Base-by-base conservation (phyloP, 2,113 vertebrate genomes). In the Pangasianodon hypophthalmus region DNA sequence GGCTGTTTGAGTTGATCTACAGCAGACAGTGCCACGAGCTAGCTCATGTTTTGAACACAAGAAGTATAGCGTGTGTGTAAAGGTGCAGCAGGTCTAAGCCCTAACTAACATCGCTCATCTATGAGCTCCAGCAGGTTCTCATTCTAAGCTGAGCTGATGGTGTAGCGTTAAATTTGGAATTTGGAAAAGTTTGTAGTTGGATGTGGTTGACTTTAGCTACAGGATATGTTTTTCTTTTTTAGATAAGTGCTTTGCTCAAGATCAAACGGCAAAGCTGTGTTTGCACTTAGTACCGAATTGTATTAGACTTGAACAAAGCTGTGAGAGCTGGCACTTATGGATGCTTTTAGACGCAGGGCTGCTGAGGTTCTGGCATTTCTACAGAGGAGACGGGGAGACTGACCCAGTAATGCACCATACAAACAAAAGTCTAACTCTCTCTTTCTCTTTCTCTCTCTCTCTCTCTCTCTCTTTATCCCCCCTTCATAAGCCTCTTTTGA, bases 401-500 rank as follows among this genome's bases (percentile, higher is more conserved):
- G 84, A 86, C 75, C 88, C 88, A 86, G 56, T 86, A 90, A 90
- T 48, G 75, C 48, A 90, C 64, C 62, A 80, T 10, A 86, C 91
- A 87, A 87, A 85, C 88, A 90, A 88, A 87, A 90, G n/a, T 56
- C 50, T 73, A 50, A 37, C 85, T 41, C 58, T 26, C 85, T n/a
- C 81, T 73, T 80, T 44, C n/a, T 26, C 19, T 84, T 62, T 82
- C 87, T 88, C 81, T 41, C 67, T 85, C 82, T 67, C 50, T 86
- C 32, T 75, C 50, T 50, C 41, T 84, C 77, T 48, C 37, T 83
- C 85, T 60, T 67, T 73, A 79, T 32, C 64, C 56, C 46, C 9
- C n/a, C n/a, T 82, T 58, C 9, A 80, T 89, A 87, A 91, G 85
- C 90, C 71, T 80, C 69, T 92, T 90, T 90, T 85, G 58, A 90